Base-by-base conservation (phyloP, 2,797 vertebrate genomes). In the Gymnodraco acuticeps region DNA sequence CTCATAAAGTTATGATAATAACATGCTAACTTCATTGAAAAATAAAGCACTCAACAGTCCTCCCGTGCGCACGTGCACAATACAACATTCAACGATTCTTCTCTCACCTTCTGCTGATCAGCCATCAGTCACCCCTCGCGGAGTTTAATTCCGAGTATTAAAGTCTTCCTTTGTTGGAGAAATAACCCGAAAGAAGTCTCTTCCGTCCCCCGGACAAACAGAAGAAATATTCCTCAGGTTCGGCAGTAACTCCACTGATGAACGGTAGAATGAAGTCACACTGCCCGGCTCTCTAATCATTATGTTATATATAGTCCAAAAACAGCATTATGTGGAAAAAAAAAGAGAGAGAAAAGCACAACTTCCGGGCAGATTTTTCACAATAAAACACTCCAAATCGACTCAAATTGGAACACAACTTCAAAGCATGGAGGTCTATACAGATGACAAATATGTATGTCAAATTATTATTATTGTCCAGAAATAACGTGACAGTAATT, bases 31-130 rank as follows among this genome's bases (percentile, higher is more conserved):
- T 27, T 27, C 27, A 27, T 27, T 27, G 27, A 4, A 5, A 27
- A 27, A 27, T 27, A 27, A 27, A 27, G 27, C 27, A 27, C 4
- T 5, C 27, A 38, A 38, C 33, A 38, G 33, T 38, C 33, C 7
- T 38, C 33, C 6, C 33, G 8, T 38, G 33, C 27, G 27, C 33
- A 38, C 33, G 33, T 38, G 33, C 33, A 38, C 33, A 9, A 38
- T 38, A 38, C 33, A 38, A 38, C 33, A 38, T 1, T 38, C 33
- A 38, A 8, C 8, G 9, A 9, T 27, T 47, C 10, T 1, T 55
- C 20, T 48, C 88, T 86, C 62, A 87, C 84, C 76, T 64, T 64
- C 0, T 45, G 14, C 16, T 80, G 64, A 83, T 43, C 51, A 48
- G 64, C 63, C 55, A 47, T 19, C 53, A 27, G 27, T 60, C 76